phyloP scores from a whole-genome alignment of 2,888 invertebrate genomes.

The Heliconius sara region DNA sequence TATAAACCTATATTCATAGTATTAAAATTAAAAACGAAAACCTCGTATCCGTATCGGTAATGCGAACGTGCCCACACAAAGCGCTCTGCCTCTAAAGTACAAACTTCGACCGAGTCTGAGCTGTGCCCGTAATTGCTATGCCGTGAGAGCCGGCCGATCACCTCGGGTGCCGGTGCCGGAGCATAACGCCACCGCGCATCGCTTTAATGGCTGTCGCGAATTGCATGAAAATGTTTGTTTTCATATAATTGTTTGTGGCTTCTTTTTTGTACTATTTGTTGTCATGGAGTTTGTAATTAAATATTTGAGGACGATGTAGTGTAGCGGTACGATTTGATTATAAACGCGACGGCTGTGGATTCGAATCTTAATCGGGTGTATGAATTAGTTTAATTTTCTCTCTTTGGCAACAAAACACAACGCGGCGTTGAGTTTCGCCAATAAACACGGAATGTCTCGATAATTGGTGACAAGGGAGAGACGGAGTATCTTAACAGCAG shows the following conservation, averaged over 20 bases:
- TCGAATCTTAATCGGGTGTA: neutral
- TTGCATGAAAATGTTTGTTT: slow-evolving; percentile 50
- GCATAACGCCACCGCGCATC: slow-evolving; percentile 64
- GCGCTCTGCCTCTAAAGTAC: slow-evolving; percentile 71
- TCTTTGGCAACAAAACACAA: neutral
- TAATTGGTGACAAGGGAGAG: neutral
- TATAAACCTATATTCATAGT: too few species aligned
- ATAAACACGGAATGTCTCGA: neutral
- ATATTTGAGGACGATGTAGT: too few species aligned
- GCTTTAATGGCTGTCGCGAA: slow-evolving; percentile 63
- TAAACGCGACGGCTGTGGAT: too few species aligned
- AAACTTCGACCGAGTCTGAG: slow-evolving; percentile 58
- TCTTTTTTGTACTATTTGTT: neutral
- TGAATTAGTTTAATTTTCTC: neutral
- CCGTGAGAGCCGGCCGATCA: slow-evolving; percentile 77
- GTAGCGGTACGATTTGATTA: too few species aligned
- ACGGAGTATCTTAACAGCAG: too few species aligned
- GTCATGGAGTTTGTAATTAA: neutral
- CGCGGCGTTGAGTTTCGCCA: neutral
- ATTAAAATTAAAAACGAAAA: neutral
- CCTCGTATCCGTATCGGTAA: slow-evolving; percentile 8
- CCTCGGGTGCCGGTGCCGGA: slow-evolving; percentile 54
- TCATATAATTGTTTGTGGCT: neutral
- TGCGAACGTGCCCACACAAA: slow-evolving; percentile 53
- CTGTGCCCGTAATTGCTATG: slow-evolving; percentile 63